These are phyloP conservation scores for Tenthredo amoena DNA, from an alignment of 2,888 invertebrate species.

Conservation along the genomic window DNA sequence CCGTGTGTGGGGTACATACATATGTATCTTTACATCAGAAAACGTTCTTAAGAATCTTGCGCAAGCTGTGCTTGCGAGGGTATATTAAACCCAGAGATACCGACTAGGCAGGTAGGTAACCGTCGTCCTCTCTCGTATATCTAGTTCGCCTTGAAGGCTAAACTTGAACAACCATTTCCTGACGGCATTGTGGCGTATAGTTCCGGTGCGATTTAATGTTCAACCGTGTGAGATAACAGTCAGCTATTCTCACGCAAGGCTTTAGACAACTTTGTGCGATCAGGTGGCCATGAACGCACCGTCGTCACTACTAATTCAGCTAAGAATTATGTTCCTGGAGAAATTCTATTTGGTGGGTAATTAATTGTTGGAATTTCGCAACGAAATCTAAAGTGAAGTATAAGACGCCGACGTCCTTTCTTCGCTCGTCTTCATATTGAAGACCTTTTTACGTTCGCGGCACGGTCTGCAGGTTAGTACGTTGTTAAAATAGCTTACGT, in stretches of 20 bases:
- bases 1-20: background rate
- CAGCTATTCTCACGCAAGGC: conserved; percentile 17
- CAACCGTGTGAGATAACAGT: conserved; percentile 23
- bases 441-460: background rate
- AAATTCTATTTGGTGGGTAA: background rate
- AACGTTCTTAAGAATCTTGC: background rate
- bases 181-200: background rate
- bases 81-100: background rate
- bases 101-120: background rate
- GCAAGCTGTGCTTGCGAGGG: background rate
- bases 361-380: background rate
- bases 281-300: background rate
- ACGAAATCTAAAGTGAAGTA: background rate
- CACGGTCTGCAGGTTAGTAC: background rate
- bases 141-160: background rate
- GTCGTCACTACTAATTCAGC: background rate
- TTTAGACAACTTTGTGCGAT: conserved; percentile 4
- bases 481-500: background rate
- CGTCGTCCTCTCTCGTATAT: background rate
- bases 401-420: background rate
- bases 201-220: conserved; percentile 34
- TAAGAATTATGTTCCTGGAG: background rate
- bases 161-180: conserved; percentile 34
- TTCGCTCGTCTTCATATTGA: background rate
- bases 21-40: background rate